These are phyloP conservation scores for Prosopocoilus inquinatus DNA, from an alignment of 2,888 invertebrate species.

Conservation along the genomic window DNA sequence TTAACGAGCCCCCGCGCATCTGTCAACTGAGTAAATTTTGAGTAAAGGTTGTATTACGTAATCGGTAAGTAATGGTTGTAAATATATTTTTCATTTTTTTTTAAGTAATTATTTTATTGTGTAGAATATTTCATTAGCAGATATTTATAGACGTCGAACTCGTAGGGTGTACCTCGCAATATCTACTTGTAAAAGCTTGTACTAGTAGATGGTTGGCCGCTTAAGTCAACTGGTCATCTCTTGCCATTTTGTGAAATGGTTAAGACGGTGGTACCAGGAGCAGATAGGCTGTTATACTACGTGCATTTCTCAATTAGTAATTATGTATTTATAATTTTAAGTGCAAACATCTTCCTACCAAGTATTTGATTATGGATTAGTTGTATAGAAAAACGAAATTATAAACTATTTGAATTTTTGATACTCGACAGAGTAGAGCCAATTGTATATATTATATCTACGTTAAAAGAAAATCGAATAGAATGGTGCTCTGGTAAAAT, in stretches of 20 bases:
- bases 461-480: slow-evolving; percentile 39
- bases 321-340: slow-evolving; percentile 35
- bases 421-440: slow-evolving; percentile 28
- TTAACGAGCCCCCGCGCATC: background rate
- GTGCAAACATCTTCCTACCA: slow-evolving; percentile 52
- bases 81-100: slow-evolving; percentile 8
- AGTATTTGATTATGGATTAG: slow-evolving; percentile 46
- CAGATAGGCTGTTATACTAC: slow-evolving; percentile 47
- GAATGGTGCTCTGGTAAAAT: slow-evolving; percentile 49
- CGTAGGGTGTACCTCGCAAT: slow-evolving; percentile 48
- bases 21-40: background rate
- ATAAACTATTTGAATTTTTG: slow-evolving; percentile 28
- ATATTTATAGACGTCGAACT: slow-evolving; percentile 16
- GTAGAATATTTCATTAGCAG: slow-evolving; percentile 23
- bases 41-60: slow-evolving; percentile 12
- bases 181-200: slow-evolving; percentile 37
- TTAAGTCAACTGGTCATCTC: slow-evolving; percentile 41
- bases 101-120: slow-evolving; percentile 4
- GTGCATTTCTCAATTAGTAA: slow-evolving; percentile 38
- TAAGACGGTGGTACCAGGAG: slow-evolving; percentile 37
- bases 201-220: slow-evolving; percentile 40
- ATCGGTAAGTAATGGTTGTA: slow-evolving; percentile 4
- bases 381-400: slow-evolving; percentile 40
- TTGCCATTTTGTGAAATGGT: slow-evolving; percentile 47
- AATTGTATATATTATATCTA: slow-evolving; percentile 22